Evolutionary conservation across 92 coral and sea anemone genomes (phyloP), one percentile per base, ranked within the genome.

Genomic region (Bergia sp.): DNA sequence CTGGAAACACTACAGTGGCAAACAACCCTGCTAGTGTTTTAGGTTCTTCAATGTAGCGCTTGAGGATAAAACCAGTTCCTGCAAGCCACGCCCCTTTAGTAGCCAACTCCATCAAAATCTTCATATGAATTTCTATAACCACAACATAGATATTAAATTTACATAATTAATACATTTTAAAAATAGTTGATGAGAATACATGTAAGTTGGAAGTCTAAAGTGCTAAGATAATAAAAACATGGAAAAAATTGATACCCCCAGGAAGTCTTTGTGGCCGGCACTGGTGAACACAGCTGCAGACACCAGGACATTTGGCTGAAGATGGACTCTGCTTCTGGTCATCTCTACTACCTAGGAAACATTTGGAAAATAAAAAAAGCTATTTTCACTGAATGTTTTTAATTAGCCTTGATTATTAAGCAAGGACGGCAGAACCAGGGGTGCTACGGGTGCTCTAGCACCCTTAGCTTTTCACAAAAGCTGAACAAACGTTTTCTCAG

Each of bases 51-150:
- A 89, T 91, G 90, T 94, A 94, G 41, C 92, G 90, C 77, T 88
- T 92, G 37, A 94, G 91, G 61, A 94, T 88, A 42, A 85, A 94
- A 36, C 92, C 93, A 50, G 94, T 85, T 37, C 97, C 97, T 57
- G 81, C 93, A 42, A 88, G 61, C 97, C 97, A 94, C 41, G 95
- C 95, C 37, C 94, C 95, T 65, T 75, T 90, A 15, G 92, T 44
- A 76, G 93, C 97, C 78, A 94, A 49, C 53, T 86, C 82, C 36
- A 92, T 7, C 39, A 41, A 39, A n/a, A 82, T 66, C 86, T 66
- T 66, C 86, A 82, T 65, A 39, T 82, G 86, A 23, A 82, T 82
- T 82, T 82, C 86, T 82, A 47, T 82, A n/a, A 38, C 6, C 45
- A 81, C 16, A 37, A 42, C n/a, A 76, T 4, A 16, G 2, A 39